Conservation (phyloP, 2,797 vertebrate species). For the Coregonus ussuriensis region DNA sequence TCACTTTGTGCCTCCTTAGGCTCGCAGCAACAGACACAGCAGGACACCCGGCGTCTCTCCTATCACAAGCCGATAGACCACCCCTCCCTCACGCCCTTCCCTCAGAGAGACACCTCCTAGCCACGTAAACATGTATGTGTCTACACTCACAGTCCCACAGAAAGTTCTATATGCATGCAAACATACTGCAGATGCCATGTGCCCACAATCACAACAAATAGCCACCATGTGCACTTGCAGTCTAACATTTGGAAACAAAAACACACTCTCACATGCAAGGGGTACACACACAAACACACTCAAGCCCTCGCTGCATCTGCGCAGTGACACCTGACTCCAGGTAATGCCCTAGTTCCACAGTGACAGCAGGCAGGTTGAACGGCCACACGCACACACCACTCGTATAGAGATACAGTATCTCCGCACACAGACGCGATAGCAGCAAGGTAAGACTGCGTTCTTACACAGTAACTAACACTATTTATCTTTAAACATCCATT, state of each 20-base stretch:
- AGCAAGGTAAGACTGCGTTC: constrained; percentile 71
- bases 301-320: constrained; percentile 53
- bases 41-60: constrained; percentile 50
- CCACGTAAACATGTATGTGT: constrained; percentile 28
- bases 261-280: neutral
- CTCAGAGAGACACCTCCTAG: constrained; percentile 49
- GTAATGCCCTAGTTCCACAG: constrained; percentile 77
- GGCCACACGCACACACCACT: constrained; percentile 44
- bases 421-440: constrained; percentile 18
- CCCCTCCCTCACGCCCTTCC: constrained; percentile 9
- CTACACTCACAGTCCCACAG: neutral
- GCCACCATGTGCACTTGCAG: neutral
- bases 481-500: neutral
- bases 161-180: neutral
- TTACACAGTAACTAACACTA: constrained; percentile 23
- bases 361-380: constrained; percentile 81
- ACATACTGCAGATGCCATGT: neutral
- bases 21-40: constrained; percentile 65
- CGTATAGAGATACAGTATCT: neutral
- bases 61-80: constrained; percentile 16
- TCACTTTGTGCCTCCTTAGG: constrained; percentile 72
- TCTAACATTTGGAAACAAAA: neutral
- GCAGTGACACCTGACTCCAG: constrained; percentile 81
- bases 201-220: neutral
- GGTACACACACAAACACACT: constrained; percentile 36